phyloP scores from a whole-genome alignment of 2,797 vertebrate genomes.

The Pipistrellus nathusii region DNA sequence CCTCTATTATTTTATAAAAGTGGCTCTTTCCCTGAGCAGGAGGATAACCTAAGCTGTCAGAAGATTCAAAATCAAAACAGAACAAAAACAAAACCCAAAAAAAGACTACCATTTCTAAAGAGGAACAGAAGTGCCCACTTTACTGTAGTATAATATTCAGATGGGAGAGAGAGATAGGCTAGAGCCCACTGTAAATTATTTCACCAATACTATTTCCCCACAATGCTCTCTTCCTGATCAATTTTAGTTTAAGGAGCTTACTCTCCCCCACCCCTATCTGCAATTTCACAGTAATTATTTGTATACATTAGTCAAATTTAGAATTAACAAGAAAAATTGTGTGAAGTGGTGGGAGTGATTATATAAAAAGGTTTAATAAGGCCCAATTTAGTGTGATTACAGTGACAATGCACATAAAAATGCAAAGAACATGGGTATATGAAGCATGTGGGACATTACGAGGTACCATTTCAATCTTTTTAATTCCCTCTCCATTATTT shows the following conservation, averaged over 20 bases:
- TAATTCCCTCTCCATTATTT: constrained; percentile 32
- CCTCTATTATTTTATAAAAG: not conserved
- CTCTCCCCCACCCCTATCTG: not conserved
- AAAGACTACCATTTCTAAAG: not conserved
- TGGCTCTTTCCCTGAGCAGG: not conserved
- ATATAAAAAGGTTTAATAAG: constrained; percentile 48
- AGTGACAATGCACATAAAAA: not conserved
- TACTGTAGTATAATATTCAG: not conserved
- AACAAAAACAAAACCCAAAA: not conserved
- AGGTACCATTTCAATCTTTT: constrained; percentile 21
- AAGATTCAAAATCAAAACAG: not conserved
- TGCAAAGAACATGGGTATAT: not conserved
- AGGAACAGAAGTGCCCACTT: not conserved
- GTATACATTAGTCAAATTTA: not conserved
- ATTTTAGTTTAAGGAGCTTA: constrained; percentile 19
- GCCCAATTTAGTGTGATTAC: not conserved
- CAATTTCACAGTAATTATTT: constrained; percentile 27
- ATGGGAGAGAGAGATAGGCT: not conserved
- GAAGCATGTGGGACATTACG: not conserved
- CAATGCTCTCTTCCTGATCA: not conserved
- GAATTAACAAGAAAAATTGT: constrained; percentile 32
- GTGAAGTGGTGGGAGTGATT: not conserved
- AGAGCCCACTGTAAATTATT: not conserved
- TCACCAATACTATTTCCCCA: not conserved
- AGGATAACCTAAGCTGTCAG: not conserved